These are phyloP conservation scores for Gymnothorax javanicus DNA, from an alignment of 2,797 vertebrate species.

Conservation along the genomic window DNA sequence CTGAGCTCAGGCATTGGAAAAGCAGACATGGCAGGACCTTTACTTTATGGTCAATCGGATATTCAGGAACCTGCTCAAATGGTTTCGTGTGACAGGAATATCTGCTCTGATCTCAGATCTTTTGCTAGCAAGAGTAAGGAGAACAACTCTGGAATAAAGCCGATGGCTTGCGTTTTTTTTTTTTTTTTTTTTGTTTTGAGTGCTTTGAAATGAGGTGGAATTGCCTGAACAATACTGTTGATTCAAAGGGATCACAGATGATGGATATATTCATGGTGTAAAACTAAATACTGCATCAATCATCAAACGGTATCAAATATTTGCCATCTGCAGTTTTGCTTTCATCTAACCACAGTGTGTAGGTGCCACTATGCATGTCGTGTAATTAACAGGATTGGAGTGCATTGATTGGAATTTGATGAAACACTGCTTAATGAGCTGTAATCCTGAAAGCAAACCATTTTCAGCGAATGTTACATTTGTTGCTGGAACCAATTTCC, in stretches of 20 bases:
- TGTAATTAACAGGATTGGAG: not conserved
- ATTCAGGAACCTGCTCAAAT: no score
- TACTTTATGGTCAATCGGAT: no score
- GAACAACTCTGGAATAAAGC: no score
- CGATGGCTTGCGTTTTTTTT: no score
- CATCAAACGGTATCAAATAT: not conserved
- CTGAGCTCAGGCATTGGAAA: not conserved
- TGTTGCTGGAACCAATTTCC: not conserved
- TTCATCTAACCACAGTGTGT: not conserved
- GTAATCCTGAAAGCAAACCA: not conserved
- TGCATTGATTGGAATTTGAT: not conserved
- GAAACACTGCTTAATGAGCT: not conserved
- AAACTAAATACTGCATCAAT: not conserved
- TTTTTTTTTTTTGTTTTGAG: no score
- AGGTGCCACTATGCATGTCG: not conserved
- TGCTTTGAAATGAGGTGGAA: no score
- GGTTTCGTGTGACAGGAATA: no score
- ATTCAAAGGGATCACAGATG: not conserved
- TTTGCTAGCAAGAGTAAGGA: no score
- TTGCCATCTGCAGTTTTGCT: not conserved
- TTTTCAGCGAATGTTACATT: not conserved
- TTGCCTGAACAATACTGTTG: not conserved
- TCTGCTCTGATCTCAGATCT: no score
- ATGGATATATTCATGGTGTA: not conserved
- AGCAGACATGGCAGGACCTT: no score